phyloP scores from a whole-genome alignment of 2,113 vertebrate species.

The Cinclus mexicanus region DNA sequence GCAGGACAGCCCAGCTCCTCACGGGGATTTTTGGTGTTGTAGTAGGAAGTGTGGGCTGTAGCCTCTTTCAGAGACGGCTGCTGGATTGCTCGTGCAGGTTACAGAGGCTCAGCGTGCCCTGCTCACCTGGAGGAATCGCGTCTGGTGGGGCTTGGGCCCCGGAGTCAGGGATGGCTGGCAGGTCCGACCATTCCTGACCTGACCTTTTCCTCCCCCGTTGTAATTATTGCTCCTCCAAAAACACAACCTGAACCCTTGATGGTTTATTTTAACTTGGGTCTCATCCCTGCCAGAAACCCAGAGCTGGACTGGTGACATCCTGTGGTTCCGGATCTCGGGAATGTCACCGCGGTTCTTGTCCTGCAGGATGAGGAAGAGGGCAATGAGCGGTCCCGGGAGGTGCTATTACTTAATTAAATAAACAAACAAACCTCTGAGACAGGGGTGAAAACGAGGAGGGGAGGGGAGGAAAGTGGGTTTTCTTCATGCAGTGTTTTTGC shows the following conservation, averaged over 20 bases:
- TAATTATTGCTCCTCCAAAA: not conserved
- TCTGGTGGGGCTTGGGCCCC: not conserved
- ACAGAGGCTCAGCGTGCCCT: not conserved
- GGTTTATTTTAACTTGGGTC: not conserved
- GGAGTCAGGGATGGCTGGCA: not conserved
- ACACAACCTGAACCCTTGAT: not conserved
- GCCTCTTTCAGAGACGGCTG: rapidly evolving
- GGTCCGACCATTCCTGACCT: not conserved
- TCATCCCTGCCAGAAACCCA: not conserved
- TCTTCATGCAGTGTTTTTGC: not conserved
- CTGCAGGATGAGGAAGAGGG: rapidly evolving
- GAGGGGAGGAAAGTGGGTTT: not conserved
- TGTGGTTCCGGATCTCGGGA: rapidly evolving
- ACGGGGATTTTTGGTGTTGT: rapidly evolving
- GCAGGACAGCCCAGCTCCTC: not conserved
- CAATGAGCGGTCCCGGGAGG: not conserved
- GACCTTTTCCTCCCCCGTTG: not conserved
- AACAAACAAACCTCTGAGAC: not conserved
- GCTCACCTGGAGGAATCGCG: rapidly evolving
- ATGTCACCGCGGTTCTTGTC: not conserved
- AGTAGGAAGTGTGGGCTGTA: not conserved
- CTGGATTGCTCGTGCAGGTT: not conserved
- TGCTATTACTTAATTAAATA: not conserved
- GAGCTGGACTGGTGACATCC: rapidly evolving
- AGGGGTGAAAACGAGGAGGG: not conserved